Conservation (phyloP, 2,113 vertebrate genomes). For the Piprites chloris region DNA sequence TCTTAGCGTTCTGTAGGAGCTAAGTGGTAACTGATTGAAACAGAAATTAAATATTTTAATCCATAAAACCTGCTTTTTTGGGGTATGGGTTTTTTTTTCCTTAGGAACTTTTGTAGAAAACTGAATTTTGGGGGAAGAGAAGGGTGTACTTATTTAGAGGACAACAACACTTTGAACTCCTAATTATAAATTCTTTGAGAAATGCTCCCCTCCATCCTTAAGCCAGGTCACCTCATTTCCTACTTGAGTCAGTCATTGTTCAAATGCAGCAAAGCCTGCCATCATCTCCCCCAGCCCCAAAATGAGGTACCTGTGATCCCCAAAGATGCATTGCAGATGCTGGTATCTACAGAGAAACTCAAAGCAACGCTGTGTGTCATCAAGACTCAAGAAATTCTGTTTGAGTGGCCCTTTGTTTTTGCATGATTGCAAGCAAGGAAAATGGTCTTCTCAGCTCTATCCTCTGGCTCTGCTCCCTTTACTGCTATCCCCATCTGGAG, state of each 20-base stretch:
- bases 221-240: background rate
- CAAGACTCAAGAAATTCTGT: background rate
- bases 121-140: background rate
- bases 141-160: background rate
- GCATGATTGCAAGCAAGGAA: background rate
- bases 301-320: background rate
- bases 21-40: background rate
- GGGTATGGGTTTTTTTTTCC: background rate
- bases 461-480: background rate
- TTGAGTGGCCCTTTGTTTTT: background rate
- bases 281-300: background rate
- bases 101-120: background rate
- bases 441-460: background rate
- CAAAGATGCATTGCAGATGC: background rate
- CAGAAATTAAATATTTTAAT: background rate
- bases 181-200: background rate
- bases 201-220: background rate
- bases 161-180: background rate
- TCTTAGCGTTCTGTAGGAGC: background rate
- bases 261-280: background rate
- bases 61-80: background rate
- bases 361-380: background rate
- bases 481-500: conserved; percentile 22
- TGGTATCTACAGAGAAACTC: background rate
- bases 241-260: background rate